These are phyloP conservation scores for Apostichopus parvimensis DNA, from an alignment of 35 echinoderm and acorn worm species.

Conservation along the genomic window DNA sequence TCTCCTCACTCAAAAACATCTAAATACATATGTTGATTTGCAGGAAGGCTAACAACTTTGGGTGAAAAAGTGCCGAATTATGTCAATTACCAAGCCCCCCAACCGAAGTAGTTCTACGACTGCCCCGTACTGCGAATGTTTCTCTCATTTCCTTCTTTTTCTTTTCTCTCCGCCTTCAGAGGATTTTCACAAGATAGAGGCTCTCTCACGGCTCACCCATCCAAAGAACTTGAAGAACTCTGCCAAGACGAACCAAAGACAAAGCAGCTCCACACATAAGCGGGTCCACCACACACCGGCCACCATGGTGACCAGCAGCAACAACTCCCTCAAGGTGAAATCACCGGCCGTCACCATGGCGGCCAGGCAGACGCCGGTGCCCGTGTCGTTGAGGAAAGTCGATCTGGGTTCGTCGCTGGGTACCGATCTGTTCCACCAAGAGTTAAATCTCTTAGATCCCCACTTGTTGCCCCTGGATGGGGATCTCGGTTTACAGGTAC, in stretches of 20 bases:
- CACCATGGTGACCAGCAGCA: conserved; percentile 11
- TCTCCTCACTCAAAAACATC: too few relatives aligned
- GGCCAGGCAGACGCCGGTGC: background rate
- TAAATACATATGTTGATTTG: too few relatives aligned
- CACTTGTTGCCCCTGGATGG: conserved; percentile 63
- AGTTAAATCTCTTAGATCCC: conserved; percentile 65
- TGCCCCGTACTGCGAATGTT: too few relatives aligned
- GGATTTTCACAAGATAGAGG: conserved; percentile 85
- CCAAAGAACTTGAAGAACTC: conserved; percentile 45
- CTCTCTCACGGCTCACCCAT: conserved; percentile 53
- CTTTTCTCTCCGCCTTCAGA: conserved; percentile 35
- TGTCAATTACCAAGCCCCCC: too few relatives aligned
- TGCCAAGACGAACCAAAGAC: conserved; percentile 39
- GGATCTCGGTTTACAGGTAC: conserved; percentile 79
- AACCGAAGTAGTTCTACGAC: too few relatives aligned
- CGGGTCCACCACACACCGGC: conserved; percentile 16
- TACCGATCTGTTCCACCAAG: conserved; percentile 56
- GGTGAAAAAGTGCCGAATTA: too few relatives aligned
- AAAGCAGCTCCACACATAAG: conserved; percentile 36
- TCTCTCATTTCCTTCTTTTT: too few relatives aligned
- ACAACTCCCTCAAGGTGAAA: conserved; percentile 46
- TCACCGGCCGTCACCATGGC: conserved; percentile 15
- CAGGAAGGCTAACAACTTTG: too few relatives aligned
- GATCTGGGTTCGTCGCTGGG: background rate
- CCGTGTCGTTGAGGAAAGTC: conserved; percentile 49